Base-by-base conservation (phyloP, 2,113 vertebrate species). In the Laterallus jamaicensis region DNA sequence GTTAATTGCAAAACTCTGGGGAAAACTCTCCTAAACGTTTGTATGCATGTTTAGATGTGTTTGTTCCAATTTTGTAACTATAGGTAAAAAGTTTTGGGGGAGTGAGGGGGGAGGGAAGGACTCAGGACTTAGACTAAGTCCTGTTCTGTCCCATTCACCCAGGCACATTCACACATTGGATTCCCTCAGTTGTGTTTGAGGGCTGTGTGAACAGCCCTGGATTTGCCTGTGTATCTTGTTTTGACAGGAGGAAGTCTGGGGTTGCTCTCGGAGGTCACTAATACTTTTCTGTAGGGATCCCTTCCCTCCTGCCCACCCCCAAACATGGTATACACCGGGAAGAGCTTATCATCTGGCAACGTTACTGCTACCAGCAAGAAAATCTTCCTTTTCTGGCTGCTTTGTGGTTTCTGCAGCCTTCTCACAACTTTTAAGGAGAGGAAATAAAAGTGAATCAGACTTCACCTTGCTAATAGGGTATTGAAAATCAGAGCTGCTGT, bases 251-350 rank as follows among this genome's bases (percentile, higher is more conserved):
- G 25, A 3, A 9, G 17, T 24, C 40, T 60, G 35, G 47, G 26
- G 15, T n/a, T 20, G 12, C 18, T 81, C 25, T 35, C 3, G 5
- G n/a, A 28, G n/a, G 40, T 32, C 21, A 19, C 19, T 17, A 10
- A 59, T 4, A 6, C 28, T 50, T 54, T 55, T 31, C 52, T 78
- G 42, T 52, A 60, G 59, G 2, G 22, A 37, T n/a, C 37, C 17
- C n/a, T 85, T 83, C n/a, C 25, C 50, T 62, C 24, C 73, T 69
- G 21, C 12, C 9, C 49, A 47, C 44, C 21, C 16, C 19, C 3
- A 0, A 0, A 0, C 0, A 0, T 1, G 22, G 18, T 21, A 31
- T 35, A 31, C 31, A 31, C 25, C 6, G 24, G 50, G 44, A 39
- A 55, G 54, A 12, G 1, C 31, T 47, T 47, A 11, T 70, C 14